Base-by-base conservation (phyloP, 2,113 vertebrate genomes). In the Petroica traversi region DNA sequence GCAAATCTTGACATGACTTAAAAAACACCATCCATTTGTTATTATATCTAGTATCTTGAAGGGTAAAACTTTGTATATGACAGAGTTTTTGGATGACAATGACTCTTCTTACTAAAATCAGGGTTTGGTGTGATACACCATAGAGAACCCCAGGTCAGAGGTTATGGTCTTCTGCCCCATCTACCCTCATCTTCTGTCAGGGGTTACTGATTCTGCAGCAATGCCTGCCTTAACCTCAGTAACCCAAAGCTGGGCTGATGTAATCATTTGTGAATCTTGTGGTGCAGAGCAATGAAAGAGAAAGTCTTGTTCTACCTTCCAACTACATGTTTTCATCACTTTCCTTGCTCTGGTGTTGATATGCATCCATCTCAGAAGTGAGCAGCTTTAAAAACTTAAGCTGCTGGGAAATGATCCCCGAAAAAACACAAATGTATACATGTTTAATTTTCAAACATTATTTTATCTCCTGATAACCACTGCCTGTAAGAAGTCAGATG, bases 361-460 rank as follows among this genome's bases (percentile, higher is more conserved):
- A 57, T 77, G 40, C 29, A 71, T 13, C 29, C 16, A 73, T 26
- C 28, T 5, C 63, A 77, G 20, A 62, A 86, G 10, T 2, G 5
- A 57, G n/a, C 26, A 33, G 12, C 19, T 77, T 91, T 75, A 72
- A 74, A 68, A 92, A 73, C 6, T 59, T 55, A 75, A 72, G 20
- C 12, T 20, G 52, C 24, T 24, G 24, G 45, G 28, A 82, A 90
- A 72, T 4, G 7, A 72, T 72, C 22, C 12, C 31, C 52, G 49
- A 34, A 63, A 84, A 78, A 51, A 74, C 1, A 5, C 19, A 2
- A 7, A 34, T 1, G 2, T 7, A 46, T 7, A 2, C 1, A 14
- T 3, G 1, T 41, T 67, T 69, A 59, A 41, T 41, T 61, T 81
- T 61, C 41, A 40, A 59, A 67, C 9, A 19, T 34, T 20, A 23